A percentile compares a stretch with the other conserved stretches of the same genome.
These are phyloP conservation scores for Cataglyphis cursor DNA, from an alignment of 2,888 invertebrate species.

Conservation along the genomic window DNA sequence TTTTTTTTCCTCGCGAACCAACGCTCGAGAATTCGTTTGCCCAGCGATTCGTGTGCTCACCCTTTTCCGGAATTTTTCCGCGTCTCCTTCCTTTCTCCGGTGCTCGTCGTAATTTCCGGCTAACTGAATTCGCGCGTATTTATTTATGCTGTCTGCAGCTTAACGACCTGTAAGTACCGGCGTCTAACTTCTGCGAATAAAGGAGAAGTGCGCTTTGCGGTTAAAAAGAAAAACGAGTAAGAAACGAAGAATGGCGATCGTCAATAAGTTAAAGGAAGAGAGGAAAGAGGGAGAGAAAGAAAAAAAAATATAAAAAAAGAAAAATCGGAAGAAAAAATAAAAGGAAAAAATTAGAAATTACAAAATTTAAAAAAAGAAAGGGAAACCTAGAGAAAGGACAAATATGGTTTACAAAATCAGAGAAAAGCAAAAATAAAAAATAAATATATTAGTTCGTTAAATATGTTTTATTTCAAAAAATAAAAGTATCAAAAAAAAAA, in stretches of 20 bases:
- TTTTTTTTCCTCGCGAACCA: background rate
- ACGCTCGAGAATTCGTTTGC: conserved; percentile 23
- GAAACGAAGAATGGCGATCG: conserved; percentile 22
- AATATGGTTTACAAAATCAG: background rate
- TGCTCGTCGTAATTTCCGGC: conserved; percentile 61
- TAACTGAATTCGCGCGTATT: conserved; percentile 68
- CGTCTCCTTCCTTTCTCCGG: conserved; percentile 16
- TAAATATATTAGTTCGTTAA: background rate
- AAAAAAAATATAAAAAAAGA: background rate
- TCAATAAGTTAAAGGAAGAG: conserved; percentile 1
- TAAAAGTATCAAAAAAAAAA: background rate
- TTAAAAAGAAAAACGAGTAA: background rate
- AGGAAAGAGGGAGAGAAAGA: background rate
- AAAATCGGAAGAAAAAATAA: background rate
- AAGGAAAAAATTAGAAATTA: background rate
- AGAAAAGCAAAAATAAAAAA: background rate
- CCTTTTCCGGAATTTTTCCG: conserved; percentile 40
- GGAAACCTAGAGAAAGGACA: background rate
- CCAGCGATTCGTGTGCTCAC: conserved; percentile 20
- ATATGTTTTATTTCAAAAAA: background rate
- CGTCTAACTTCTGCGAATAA: conserved; percentile 56
- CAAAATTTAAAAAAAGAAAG: background rate
- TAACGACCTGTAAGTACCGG: conserved; percentile 63
- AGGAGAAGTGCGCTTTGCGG: background rate
- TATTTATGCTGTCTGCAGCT: conserved; percentile 66